These are phyloP conservation scores for Melipona bicolor DNA, from an alignment of 2,888 invertebrate genomes.

Conservation along the genomic window DNA sequence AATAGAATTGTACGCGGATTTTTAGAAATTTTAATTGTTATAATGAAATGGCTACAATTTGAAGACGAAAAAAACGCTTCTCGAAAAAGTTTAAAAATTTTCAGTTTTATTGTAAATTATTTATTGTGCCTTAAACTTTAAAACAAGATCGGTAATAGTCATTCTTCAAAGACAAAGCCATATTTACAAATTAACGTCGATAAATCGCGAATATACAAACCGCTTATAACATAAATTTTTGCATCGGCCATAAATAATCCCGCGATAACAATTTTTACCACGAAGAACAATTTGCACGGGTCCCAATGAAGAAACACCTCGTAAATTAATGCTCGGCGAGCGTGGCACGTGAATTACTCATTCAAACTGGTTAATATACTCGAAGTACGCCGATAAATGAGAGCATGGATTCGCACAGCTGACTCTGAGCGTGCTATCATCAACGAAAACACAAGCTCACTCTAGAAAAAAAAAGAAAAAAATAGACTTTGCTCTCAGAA, in stretches of 20 bases:
- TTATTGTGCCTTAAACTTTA: background rate
- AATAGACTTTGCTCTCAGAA: background rate
- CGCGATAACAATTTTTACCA: background rate
- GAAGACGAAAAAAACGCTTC: background rate
- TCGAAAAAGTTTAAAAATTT: background rate
- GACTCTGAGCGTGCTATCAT: background rate
- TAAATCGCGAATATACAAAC: background rate
- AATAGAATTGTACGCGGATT: too few relatives aligned
- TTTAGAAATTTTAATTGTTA: too few relatives aligned
- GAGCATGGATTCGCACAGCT: background rate
- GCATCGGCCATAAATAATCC: background rate
- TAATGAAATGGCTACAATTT: too few relatives aligned
- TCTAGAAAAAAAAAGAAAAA: too few relatives aligned
- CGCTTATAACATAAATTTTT: background rate
- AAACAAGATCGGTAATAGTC: too few relatives aligned
- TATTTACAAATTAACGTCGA: background rate
- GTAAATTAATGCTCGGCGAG: conserved; percentile 10
- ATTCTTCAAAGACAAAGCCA: background rate
- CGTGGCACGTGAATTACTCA: background rate
- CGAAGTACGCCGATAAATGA: background rate
- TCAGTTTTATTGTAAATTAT: background rate
- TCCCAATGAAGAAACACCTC: background rate
- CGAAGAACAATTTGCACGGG: background rate
- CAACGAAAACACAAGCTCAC: background rate
- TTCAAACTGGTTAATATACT: conserved; percentile 11